Conservation (phyloP, 2,888 invertebrate species). For the Lochmaea capreae region DNA sequence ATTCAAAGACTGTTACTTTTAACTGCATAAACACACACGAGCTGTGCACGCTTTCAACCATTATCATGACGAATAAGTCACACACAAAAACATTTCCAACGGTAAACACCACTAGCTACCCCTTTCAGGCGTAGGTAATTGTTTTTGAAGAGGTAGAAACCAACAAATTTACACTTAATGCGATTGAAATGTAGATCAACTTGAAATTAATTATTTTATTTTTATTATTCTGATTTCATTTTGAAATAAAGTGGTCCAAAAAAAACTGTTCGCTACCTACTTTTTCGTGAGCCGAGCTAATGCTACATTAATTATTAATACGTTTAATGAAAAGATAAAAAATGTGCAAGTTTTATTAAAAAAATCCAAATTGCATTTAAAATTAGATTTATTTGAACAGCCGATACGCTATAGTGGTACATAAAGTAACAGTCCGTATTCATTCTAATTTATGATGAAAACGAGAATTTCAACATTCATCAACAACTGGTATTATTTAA, state of each 20-base stretch:
- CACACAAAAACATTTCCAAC: slow-evolving; percentile 45
- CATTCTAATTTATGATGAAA: slow-evolving; percentile 48
- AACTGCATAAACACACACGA: slow-evolving; percentile 52
- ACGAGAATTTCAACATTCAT: slow-evolving; percentile 49
- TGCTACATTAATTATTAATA: neutral
- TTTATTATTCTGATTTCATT: neutral
- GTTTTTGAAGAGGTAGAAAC: slow-evolving; percentile 21
- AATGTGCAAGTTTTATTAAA: neutral
- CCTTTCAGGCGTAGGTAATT: slow-evolving; percentile 30
- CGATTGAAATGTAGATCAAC: neutral
- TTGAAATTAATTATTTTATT: no score
- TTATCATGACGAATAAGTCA: slow-evolving; percentile 52
- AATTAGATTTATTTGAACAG: slow-evolving; percentile 46
- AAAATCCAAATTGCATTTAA: neutral
- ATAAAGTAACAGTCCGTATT: slow-evolving; percentile 44
- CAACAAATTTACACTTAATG: slow-evolving; percentile 5
- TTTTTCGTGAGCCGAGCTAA: neutral
- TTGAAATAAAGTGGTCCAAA: no score
- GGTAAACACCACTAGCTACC: slow-evolving; percentile 39
- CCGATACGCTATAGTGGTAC: slow-evolving; percentile 26
- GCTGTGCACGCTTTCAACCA: slow-evolving; percentile 59
- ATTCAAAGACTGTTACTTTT: slow-evolving; percentile 57
- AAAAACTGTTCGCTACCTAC: no score
- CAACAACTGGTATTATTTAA: slow-evolving; percentile 40
- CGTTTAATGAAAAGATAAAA: neutral